Base-by-base conservation (phyloP, 2,113 vertebrate species). In the Apodemus speciosus region DNA sequence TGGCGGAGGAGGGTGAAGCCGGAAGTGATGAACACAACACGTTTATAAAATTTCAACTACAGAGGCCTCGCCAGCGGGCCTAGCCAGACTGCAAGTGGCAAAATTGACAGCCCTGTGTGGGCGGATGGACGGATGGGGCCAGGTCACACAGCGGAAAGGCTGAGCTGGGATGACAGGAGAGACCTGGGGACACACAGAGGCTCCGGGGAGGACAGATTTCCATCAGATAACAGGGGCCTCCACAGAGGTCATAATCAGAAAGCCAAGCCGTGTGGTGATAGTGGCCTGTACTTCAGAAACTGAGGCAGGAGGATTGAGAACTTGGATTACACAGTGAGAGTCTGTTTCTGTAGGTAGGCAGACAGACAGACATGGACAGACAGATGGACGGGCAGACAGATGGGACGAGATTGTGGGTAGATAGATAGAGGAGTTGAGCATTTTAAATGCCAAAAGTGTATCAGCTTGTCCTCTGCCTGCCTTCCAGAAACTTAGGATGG, bases 21-120 rank as follows among this genome's bases (percentile, higher is more conserved):
- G 68, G 96, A 90, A 94, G 93, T 53, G 3, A 0, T 23, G 80
- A 60, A 92, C 79, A 91, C 85, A 94, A 96, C 90, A 91, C 43
- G 80, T 92, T 91, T 51, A 89, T 95, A 72, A 86, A 91, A 80
- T 66, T 79, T 79, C 93, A 32, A 56, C 14, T 4, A 16, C 53
- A 64, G 64, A 9, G 1, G 20, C 86, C 56, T 71, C 35, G 85
- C 80, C 0, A 4, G 32, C 11, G 46, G 6, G 35, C 58, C 8
- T 2, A n/a, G 75, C 58, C 75, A 25, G 76, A 6, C 21, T 3
- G 0, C 53, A 3, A 1, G 5, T 3, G 46, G 89, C 76, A 14
- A 10, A 13, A 32, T 0, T 25, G 85, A 40, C 40, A 1, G 73
- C 9, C n/a, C 40, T 2, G 62, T 0, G 38, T 64, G 62, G 93